A percentile compares a stretch with the other conserved stretches of the same genome.
Evolutionary conservation across 2,113 vertebrate genomes (phyloP).

Genomic region (Vimba vimba): DNA sequence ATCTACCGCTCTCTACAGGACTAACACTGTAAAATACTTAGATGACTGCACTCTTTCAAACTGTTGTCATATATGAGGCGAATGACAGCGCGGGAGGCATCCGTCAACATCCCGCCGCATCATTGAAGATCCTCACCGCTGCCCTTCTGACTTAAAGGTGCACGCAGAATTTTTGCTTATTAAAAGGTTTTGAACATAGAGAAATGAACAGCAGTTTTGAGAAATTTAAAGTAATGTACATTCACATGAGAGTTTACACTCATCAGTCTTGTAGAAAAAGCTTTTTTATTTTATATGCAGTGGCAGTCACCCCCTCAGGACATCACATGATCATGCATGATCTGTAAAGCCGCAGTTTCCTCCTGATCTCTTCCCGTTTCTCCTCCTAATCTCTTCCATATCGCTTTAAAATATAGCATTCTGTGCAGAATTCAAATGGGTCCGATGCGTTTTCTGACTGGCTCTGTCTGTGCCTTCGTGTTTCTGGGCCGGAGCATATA

Average conservation of each 20-base stretch:
- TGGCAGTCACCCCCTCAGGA: not conserved
- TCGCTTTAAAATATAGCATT: too few species aligned
- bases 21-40: slow-evolving; percentile 64
- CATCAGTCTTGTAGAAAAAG: not conserved
- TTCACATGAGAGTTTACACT: not conserved
- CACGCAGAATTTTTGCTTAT: not conserved
- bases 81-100: not conserved
- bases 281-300: not conserved
- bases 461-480: too few species aligned
- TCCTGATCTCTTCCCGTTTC: too few species aligned
- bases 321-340: not conserved
- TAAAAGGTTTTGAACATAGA: not conserved
- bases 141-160: not conserved
- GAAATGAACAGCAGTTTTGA: not conserved
- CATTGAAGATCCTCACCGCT: not conserved
- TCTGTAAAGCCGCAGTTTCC: too few species aligned
- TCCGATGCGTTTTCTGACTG: too few species aligned
- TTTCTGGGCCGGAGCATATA: too few species aligned
- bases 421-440: too few species aligned
- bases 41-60: not conserved
- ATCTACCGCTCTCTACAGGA: slow-evolving; percentile 80
- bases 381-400: too few species aligned
- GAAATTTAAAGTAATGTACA: not conserved
- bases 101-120: not conserved
- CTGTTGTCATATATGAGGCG: slow-evolving; percentile 4